Conservation (phyloP, 2,113 vertebrate species). For the Ahaetulla prasina region DNA sequence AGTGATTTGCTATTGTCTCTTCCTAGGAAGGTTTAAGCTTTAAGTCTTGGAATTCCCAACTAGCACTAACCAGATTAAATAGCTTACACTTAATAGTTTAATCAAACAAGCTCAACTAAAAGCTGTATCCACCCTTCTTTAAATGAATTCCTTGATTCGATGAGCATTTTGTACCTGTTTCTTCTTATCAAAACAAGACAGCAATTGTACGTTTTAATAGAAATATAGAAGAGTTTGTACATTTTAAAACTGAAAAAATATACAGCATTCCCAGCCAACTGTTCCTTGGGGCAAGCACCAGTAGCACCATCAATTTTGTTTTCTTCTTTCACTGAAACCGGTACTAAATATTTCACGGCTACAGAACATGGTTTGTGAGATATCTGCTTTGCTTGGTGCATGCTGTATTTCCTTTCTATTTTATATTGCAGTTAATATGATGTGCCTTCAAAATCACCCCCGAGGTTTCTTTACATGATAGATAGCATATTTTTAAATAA, state of each 20-base stretch:
- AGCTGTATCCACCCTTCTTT: background rate
- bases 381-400: background rate
- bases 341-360: background rate
- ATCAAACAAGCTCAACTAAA: background rate
- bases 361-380: background rate
- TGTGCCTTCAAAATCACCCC: background rate
- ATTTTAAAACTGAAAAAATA: background rate
- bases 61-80: background rate
- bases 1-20: background rate
- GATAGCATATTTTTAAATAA: background rate
- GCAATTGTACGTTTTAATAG: background rate
- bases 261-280: background rate
- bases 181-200: background rate
- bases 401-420: background rate
- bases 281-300: background rate
- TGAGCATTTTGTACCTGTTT: background rate
- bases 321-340: background rate
- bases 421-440: background rate
- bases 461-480: background rate
- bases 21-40: background rate
- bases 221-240: background rate
- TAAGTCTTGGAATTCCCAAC: background rate
- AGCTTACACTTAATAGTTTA: background rate
- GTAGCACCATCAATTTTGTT: background rate
- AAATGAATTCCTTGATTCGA: background rate